A percentile compares a stretch with the other conserved stretches of the same genome.
Evolutionary conservation across 1,140 invertebrate genomes (phyloP).

Genomic region (Drosophila tristis): DNA sequence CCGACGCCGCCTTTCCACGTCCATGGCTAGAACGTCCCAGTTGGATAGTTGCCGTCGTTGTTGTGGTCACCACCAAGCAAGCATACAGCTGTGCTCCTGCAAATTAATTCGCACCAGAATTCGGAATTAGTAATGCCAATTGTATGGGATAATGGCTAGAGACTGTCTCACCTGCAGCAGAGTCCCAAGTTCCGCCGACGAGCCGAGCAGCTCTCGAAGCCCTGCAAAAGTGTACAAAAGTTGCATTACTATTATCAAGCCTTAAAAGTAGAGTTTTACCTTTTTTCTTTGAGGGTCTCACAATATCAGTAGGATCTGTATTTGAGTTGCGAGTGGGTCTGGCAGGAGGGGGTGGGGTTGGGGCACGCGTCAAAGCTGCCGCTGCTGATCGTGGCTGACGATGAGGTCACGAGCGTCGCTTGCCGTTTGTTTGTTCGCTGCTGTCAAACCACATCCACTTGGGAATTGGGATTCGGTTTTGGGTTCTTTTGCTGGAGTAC

Average conservation of each 20-base stretch:
- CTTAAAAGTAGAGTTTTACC: too few species aligned
- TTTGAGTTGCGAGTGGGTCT: not conserved
- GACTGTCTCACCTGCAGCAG: too few species aligned
- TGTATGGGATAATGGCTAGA: not conserved
- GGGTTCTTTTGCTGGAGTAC: constrained; percentile 35
- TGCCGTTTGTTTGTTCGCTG: constrained; percentile 9
- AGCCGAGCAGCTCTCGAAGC: too few species aligned
- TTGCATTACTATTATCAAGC: too few species aligned
- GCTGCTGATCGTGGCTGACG: constrained; percentile 36
- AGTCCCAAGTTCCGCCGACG: too few species aligned
- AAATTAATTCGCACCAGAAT: not conserved
- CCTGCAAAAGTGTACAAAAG: too few species aligned
- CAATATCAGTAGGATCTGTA: too few species aligned
- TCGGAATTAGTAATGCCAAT: constrained; percentile 3
- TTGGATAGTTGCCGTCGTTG: constrained; percentile 1
- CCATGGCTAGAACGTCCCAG: constrained; percentile 42
- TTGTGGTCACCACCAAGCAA: not conserved
- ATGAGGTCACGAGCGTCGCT: constrained; percentile 67
- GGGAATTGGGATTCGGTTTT: constrained; percentile 16
- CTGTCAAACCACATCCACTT: constrained; percentile 46
- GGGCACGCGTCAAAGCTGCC: not conserved
- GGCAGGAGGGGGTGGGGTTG: not conserved
- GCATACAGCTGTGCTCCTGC: constrained; percentile 2
- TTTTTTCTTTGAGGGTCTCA: too few species aligned
- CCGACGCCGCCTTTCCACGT: constrained; percentile 74